phyloP scores from a whole-genome alignment of 2,113 vertebrate species.

The Picathartes gymnocephalus region DNA sequence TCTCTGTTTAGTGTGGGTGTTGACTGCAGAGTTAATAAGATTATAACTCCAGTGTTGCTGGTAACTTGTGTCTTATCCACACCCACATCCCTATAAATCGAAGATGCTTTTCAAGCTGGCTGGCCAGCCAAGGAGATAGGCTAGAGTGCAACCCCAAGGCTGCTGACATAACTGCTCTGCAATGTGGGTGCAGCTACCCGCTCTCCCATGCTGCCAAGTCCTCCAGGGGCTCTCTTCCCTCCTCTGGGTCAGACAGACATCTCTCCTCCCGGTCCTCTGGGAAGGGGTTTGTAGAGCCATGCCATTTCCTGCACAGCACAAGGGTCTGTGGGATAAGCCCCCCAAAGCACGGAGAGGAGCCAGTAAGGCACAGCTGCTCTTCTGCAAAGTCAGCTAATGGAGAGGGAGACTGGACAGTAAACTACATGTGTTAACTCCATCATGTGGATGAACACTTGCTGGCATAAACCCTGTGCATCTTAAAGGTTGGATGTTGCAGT shows the following conservation, averaged over 20 bases:
- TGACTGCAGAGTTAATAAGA: constrained; percentile 24
- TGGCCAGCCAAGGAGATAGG: neutral
- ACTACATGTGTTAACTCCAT: neutral
- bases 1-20: neutral
- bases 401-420: neutral
- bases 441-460: neutral
- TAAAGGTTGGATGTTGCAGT: neutral
- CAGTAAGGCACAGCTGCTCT: neutral
- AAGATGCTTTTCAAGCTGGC: neutral
- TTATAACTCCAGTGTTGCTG: constrained; percentile 11
- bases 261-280: neutral
- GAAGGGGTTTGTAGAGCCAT: neutral
- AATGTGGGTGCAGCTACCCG: neutral
- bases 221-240: neutral
- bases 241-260: neutral
- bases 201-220: neutral
- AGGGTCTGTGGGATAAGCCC: neutral
- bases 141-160: neutral
- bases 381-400: neutral
- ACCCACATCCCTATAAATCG: constrained; percentile 13
- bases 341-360: neutral
- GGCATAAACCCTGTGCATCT: neutral
- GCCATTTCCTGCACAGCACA: neutral
- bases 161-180: constrained; percentile 7
- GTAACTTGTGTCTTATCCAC: constrained; percentile 14